Conservation (phyloP, 2,797 vertebrate species). For the Myiotriccus ornatus region DNA sequence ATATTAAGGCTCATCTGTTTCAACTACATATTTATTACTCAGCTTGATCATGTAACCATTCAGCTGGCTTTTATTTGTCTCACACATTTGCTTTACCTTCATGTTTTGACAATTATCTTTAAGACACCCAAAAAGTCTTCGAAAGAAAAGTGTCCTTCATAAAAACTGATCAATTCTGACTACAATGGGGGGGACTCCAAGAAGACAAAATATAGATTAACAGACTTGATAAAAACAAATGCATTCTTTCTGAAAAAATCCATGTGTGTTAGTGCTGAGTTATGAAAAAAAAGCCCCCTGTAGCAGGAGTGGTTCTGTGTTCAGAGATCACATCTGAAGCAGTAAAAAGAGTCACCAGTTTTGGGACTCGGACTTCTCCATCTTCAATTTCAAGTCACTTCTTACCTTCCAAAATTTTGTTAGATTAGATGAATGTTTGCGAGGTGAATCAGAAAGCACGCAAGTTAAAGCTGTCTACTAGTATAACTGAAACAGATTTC, state of each 20-base stretch:
- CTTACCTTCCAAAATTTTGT: not conserved
- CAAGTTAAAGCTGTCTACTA: not conserved
- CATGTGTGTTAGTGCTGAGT: not conserved
- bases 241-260: not conserved
- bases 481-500: not conserved
- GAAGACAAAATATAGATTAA: not conserved
- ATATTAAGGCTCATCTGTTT: not conserved
- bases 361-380: not conserved
- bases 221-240: not conserved
- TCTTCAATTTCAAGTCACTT: not conserved
- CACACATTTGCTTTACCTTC: not conserved
- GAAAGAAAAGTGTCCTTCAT: not conserved
- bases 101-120: not conserved
- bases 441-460: not conserved
- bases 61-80: not conserved
- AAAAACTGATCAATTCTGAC: not conserved
- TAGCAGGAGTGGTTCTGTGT: not conserved
- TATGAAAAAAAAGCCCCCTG: not conserved
- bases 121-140: not conserved
- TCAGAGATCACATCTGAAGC: not conserved
- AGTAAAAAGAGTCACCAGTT: not conserved
- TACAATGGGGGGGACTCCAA: not conserved
- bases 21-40: not conserved
- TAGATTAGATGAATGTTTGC: not conserved
- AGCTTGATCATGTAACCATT: not conserved